Evolutionary conservation across 2,797 vertebrate species (phyloP), one percentile per base, ranked within the genome.

Genomic region (Cygnus olor): DNA sequence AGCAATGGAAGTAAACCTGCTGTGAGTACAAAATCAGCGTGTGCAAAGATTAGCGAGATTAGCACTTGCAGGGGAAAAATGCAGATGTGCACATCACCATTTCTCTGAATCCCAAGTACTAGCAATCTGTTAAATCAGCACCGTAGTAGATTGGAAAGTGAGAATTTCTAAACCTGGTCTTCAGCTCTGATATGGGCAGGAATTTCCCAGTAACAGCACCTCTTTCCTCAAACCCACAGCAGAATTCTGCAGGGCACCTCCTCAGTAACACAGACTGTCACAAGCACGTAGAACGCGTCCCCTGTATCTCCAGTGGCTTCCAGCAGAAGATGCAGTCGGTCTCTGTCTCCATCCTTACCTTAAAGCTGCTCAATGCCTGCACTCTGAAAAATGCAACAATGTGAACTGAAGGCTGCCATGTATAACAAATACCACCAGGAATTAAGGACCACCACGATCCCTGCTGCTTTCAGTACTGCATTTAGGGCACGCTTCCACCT

Each of bases 251-350:
- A 64, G 27, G 13, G 30, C 17, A 9, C 16, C 34, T 69, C 18
- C 63, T 85, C 44, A n/a, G 25, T 24, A 28, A n/a, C 19, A n/a
- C 16, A 70, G 30, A 19, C 8, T 56, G 20, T 0, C 9, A 8
- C 19, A 68, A 85, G 28, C 27, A 28, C 0, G 1, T 57, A 22
- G 68, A n/a, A 42, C 8, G 1, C 0, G 1, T 32, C 56, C 22
- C 22, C 36, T 61, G 18, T 3, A 11, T 20, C 58, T 79, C 21
- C 57, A 40, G 51, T 60, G 68, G 76, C 40, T 82, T 85, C 16
- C 74, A 36, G 16, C 11, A 72, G 47, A 51, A 56, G 36, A 65
- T 40, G 45, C 58, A 44, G 87, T 54, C 65, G 3, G 0, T 19
- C 76, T 93, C n/a, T 47, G 12, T 54, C 76, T 93, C n/a, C 44